These are phyloP conservation scores for Merops nubicus DNA, from an alignment of 2,113 vertebrate genomes.

Conservation along the genomic window DNA sequence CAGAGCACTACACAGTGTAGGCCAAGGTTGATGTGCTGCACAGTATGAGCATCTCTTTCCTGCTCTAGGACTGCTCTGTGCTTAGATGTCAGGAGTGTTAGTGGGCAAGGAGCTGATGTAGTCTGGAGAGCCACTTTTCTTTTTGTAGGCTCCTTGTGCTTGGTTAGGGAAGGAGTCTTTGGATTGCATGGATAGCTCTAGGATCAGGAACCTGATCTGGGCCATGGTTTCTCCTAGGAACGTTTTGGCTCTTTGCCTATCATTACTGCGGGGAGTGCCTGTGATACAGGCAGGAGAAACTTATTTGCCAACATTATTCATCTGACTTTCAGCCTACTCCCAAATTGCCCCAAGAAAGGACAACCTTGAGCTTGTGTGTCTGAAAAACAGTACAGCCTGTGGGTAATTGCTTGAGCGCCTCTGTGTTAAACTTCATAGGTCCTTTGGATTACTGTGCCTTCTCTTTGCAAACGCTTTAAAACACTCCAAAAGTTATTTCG, in stretches of 20 bases:
- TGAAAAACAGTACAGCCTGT: neutral
- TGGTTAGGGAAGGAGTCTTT: neutral
- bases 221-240: neutral
- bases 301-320: neutral
- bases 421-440: neutral
- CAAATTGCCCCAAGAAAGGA: neutral
- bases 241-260: neutral
- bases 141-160: neutral
- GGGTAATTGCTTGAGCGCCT: neutral
- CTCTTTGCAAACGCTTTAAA: neutral
- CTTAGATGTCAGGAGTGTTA: accelerated
- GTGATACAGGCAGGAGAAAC: neutral
- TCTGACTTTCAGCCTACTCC: neutral
- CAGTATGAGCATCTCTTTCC: accelerated
- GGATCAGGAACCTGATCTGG: neutral
- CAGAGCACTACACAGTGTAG: neutral
- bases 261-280: neutral
- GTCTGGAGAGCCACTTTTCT: neutral
- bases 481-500: neutral
- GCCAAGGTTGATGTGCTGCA: neutral
- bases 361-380: neutral
- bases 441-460: neutral
- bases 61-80: accelerated
- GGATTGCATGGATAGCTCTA: neutral
- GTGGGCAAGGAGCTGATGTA: accelerated